phyloP scores from a whole-genome alignment of 1,140 invertebrate species.

The Trissolcus basalis region DNA sequence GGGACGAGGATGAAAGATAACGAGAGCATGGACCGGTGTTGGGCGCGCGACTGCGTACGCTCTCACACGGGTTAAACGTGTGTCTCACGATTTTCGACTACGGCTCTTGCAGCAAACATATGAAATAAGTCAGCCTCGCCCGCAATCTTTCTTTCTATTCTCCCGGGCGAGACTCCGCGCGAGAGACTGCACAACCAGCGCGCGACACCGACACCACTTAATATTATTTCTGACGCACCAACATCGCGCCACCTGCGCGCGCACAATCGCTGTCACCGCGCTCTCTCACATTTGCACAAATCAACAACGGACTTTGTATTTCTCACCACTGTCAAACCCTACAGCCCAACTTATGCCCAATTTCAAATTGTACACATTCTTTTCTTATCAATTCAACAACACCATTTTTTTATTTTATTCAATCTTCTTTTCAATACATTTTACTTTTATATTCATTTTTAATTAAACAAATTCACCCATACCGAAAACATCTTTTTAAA shows the following conservation, averaged over 20 bases:
- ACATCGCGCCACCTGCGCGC: conserved; percentile 75
- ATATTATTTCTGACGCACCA: conserved; percentile 69
- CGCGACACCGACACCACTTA: conserved; percentile 35
- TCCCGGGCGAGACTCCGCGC: conserved; percentile 60
- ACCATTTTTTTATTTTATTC: too few species aligned
- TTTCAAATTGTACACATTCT: too few species aligned
- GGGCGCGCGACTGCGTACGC: conserved; percentile 15
- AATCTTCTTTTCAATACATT: too few species aligned
- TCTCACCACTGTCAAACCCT: too few species aligned
- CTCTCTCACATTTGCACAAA: too few species aligned
- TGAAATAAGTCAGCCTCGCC: conserved; percentile 27
- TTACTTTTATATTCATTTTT: too few species aligned
- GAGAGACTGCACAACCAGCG: conserved; percentile 26
- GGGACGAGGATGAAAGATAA: not conserved
- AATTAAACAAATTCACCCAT: too few species aligned
- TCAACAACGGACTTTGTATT: too few species aligned
- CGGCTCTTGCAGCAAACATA: conserved; percentile 1
- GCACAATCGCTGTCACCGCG: conserved; percentile 53
- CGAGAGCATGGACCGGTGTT: conserved; percentile 27
- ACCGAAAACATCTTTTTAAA: too few species aligned
- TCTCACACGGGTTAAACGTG: conserved; percentile 11
- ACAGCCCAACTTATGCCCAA: too few species aligned
- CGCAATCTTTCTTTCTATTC: conserved; percentile 49
- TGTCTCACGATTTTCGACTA: conserved; percentile 18
- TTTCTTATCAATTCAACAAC: too few species aligned